Percentiles rank a stretch among this genome's conserved stretches.
phyloP scores from a whole-genome alignment of 1,140 invertebrate genomes.

The Ceratosolen solmsi region DNA sequence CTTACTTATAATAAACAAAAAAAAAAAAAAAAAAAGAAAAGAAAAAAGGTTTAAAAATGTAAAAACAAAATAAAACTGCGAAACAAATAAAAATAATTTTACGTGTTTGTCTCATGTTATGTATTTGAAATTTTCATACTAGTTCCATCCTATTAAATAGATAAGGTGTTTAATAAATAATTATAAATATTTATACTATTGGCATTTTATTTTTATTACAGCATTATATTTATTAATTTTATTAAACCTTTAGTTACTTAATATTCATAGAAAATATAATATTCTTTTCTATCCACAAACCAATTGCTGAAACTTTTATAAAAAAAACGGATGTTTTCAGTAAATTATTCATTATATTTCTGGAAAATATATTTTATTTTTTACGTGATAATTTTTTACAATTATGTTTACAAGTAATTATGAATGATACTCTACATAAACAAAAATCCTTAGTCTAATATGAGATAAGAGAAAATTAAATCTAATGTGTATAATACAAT shows the following conservation, averaged over 20 bases:
- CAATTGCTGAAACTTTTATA: too few relatives aligned
- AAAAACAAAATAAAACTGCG: neutral
- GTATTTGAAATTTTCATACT: conserved; percentile 25
- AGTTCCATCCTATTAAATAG: conserved; percentile 37
- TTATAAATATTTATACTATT: conserved; percentile 45
- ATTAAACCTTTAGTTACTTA: neutral
- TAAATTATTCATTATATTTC: conserved; percentile 22
- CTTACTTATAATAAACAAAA: conserved; percentile 23
- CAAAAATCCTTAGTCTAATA: conserved; percentile 41
- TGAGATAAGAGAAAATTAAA: conserved; percentile 39
- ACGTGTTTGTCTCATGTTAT: too few relatives aligned
- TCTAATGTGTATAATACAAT: conserved; percentile 56
- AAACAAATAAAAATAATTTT: neutral
- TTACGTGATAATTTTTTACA: conserved; percentile 51
- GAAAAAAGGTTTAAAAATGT: conserved; percentile 12
- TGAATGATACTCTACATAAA: conserved; percentile 48
- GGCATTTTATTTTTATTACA: neutral
- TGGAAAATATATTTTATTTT: conserved; percentile 53
- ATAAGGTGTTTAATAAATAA: conserved; percentile 52
- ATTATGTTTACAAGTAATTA: conserved; percentile 45
- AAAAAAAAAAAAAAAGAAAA: too few relatives aligned
- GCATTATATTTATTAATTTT: neutral
- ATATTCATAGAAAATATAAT: too few relatives aligned
- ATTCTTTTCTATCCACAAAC: neutral
- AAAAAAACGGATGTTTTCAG: neutral